Evolutionary conservation across 1,140 invertebrate species (phyloP).

Genomic region (Pectinophora gossypiella): DNA sequence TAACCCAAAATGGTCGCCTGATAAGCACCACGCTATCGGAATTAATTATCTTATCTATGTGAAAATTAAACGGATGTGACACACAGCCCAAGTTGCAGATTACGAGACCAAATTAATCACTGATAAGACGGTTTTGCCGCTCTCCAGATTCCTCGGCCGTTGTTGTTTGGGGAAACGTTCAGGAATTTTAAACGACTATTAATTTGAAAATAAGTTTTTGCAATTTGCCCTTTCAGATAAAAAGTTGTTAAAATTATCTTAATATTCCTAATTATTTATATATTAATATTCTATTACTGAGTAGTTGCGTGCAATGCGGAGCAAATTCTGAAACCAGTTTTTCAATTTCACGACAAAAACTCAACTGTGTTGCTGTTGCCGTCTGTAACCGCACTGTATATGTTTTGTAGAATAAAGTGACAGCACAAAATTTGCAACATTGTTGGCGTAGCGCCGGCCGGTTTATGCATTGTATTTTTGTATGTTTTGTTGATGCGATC

Average conservation of each 20-base stretch:
- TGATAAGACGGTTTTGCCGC: slow-evolving; percentile 38
- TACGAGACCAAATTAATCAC: slow-evolving; percentile 61
- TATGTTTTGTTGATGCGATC: slow-evolving; percentile 45
- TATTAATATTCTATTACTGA: too few species aligned
- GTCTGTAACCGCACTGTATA: too few species aligned
- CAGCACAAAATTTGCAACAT: background rate
- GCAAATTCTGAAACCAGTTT: too few species aligned
- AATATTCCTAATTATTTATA: too few species aligned
- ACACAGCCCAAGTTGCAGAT: slow-evolving; percentile 47
- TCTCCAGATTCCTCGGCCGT: background rate
- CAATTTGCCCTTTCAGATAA: too few species aligned
- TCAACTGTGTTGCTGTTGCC: too few species aligned
- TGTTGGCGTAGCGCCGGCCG: slow-evolving; percentile 1
- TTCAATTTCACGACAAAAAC: too few species aligned
- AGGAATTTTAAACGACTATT: too few species aligned
- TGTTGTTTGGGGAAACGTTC: background rate
- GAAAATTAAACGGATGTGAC: slow-evolving; percentile 56
- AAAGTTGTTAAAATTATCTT: too few species aligned
- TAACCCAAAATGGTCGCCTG: slow-evolving; percentile 14
- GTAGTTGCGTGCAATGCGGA: too few species aligned
- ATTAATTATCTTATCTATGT: slow-evolving; percentile 53
- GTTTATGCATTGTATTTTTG: slow-evolving; percentile 27
- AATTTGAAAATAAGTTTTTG: too few species aligned
- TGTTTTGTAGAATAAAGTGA: too few species aligned
- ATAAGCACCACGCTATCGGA: slow-evolving; percentile 34